Evolutionary conservation across 2,797 vertebrate species (phyloP), one percentile per base, ranked within the genome.

Genomic region (Eospalax fontanierii): DNA sequence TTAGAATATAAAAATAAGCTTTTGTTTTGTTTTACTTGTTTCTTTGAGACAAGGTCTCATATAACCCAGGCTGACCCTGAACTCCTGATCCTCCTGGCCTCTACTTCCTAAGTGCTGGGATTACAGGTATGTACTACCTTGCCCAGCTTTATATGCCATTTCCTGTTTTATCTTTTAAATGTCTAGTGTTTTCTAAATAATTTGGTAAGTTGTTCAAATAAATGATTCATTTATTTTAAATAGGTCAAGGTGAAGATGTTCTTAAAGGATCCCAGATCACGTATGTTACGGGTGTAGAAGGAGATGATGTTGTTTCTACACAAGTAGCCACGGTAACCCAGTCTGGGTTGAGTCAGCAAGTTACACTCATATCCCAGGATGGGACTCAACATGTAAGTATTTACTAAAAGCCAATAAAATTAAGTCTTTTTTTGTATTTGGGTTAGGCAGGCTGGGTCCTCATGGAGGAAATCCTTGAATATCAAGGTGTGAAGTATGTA

Each of bases 361-460:
- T 99, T 96, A 99, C 99, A 81, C 98, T 99, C 96, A 99, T 99
- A 97, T 99, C 99, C 18, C 99, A 99, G 96, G 99, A 99, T 7
- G 99, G 99, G 83, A 99, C 99, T 14, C 99, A 99, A 84, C 99
- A 99, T 97, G 99, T 99, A 97, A 98, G 98, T 98, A 97, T 90
- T 38, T 6, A 19, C 61, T 11, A n/a, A 89, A 73, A 95, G 43
- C 71, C 76, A 91, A 76, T 70, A 22, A 63, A 87, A 11, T 89
- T 84, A 95, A 61, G 10, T 85, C 66, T 65, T 84, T 93, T 65
- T 92, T 15, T 84, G 40, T 66, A 92, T 16, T n/a, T 76, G 14
- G 46, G 14, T 46, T 73, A 92, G 33, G 43, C 35, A 89, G 35
- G 33, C 87, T 87, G 46, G 33, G 30, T 90, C 30, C 24, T 38